Evolutionary conservation across 2,888 invertebrate species (phyloP).

Genomic region (Lithophane semibrunnea): DNA sequence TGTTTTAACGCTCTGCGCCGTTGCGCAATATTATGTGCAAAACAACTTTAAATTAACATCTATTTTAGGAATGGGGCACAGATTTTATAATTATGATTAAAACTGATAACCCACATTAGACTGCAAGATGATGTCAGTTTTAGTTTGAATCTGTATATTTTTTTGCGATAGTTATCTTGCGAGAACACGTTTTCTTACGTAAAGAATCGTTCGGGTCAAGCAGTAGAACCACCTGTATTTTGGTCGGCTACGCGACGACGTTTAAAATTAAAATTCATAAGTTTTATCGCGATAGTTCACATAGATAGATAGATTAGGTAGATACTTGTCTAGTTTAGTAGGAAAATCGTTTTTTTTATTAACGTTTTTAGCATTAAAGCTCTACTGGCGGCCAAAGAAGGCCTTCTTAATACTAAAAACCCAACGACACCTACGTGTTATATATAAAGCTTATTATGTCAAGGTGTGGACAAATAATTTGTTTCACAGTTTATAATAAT

Average conservation of each 20-base stretch:
- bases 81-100: constrained; percentile 28
- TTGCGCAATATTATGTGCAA: constrained; percentile 23
- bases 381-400: background rate
- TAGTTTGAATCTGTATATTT: background rate
- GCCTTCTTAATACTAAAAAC: constrained; percentile 1
- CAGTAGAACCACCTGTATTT: background rate
- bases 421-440: constrained; percentile 18
- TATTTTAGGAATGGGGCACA: constrained; percentile 28
- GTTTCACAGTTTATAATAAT: constrained; percentile 29
- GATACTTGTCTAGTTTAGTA: background rate
- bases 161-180: background rate
- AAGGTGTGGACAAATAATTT: constrained; percentile 34
- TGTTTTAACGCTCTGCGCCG: constrained; percentile 19
- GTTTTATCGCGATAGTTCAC: background rate
- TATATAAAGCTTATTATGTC: constrained; percentile 29
- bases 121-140: constrained; percentile 26
- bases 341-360: background rate
- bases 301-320: background rate
- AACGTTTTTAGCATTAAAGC: background rate
- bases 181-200: constrained; percentile 25
- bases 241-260: background rate
- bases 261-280: background rate
- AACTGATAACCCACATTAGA: constrained; percentile 38
- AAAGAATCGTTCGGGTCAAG: background rate
- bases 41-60: constrained; percentile 23